Percentiles rank a stretch among this genome's conserved stretches.
Conservation (phyloP, 1,140 invertebrate species). For the Zaprionus lachaisei region DNA sequence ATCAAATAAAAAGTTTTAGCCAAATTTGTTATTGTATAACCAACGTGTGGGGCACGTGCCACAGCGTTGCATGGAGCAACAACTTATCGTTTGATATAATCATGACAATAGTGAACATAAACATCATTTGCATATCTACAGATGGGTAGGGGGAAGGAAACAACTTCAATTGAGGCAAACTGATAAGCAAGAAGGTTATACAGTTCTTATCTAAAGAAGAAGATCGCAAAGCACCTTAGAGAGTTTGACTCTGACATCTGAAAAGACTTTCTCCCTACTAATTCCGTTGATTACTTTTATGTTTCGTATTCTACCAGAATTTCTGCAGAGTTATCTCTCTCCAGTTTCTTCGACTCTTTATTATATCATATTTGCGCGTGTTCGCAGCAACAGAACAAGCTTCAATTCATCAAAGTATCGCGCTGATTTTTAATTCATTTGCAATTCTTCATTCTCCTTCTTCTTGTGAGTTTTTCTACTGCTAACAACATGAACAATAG, state of each 20-base stretch:
- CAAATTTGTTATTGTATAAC: constrained; percentile 48
- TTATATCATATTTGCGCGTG: background rate
- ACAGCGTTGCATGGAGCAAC: background rate
- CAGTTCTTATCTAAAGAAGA: background rate
- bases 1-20: constrained; percentile 24
- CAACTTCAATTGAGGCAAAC: constrained; percentile 11
- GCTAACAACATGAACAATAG: constrained; percentile 27
- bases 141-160: background rate
- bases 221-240: background rate
- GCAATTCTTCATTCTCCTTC: constrained; percentile 34
- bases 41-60: constrained; percentile 35
- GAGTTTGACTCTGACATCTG: background rate
- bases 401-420: constrained; percentile 22
- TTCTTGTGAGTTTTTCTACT: background rate
- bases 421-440: constrained; percentile 69
- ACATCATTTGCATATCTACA: constrained; percentile 52
- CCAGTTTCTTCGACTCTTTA: background rate
- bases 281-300: background rate
- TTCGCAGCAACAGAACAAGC: constrained; percentile 6
- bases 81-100: constrained; percentile 20
- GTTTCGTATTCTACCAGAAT: background rate
- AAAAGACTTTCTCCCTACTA: background rate
- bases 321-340: constrained; percentile 1
- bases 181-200: constrained; percentile 12
- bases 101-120: constrained; percentile 19